Evolutionary conservation across 2,888 invertebrate species (phyloP), one percentile per base, ranked within the genome.

Genomic region (Ceraclea dissimilis): DNA sequence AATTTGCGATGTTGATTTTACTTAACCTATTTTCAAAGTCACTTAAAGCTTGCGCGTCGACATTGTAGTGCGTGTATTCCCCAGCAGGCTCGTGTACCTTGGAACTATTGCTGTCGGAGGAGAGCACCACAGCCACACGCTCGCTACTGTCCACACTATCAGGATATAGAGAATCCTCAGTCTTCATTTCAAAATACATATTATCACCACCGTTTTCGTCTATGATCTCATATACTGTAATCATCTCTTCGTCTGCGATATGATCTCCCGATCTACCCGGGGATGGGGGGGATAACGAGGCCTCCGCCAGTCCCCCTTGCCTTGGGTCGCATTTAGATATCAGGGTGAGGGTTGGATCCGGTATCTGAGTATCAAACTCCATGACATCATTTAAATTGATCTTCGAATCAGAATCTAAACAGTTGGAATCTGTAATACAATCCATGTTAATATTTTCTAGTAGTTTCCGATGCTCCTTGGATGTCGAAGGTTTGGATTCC

Each of bases 181-280:
- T 43, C 22, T 21, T 54, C 50, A 54, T 19, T 26, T 43, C 68
- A 63, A 75, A 76, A 62, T 75, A 75, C 18, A 73, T 62, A 47
- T 74, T 73, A 46, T 70, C 52, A 71, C 59, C 73, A 69, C 59
- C 76, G 57, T 57, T 56, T 17, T 77, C 76, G 62, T 77, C 78
- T 16, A 78, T 73, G 60, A 78, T 77, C 67, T 78, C 77, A 17
- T 76, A 75, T 62, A 78, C 70, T 33, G 78, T 78, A 33, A 78
- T 76, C 52, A 77, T 70, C 64, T 78, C 78, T 66, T 77, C 76
- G 67, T 75, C 75, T 66, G 18, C 50, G 10, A 48, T 52, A 56
- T 48, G 52, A 11, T 63, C 60, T 53, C 43, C 60, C 31, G 58
- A 44, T 11, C 49, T 55, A 21, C 49, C 61, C 22, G 21, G 26